phyloP scores from a whole-genome alignment of 2,888 invertebrate species.

The Amiota minor region DNA sequence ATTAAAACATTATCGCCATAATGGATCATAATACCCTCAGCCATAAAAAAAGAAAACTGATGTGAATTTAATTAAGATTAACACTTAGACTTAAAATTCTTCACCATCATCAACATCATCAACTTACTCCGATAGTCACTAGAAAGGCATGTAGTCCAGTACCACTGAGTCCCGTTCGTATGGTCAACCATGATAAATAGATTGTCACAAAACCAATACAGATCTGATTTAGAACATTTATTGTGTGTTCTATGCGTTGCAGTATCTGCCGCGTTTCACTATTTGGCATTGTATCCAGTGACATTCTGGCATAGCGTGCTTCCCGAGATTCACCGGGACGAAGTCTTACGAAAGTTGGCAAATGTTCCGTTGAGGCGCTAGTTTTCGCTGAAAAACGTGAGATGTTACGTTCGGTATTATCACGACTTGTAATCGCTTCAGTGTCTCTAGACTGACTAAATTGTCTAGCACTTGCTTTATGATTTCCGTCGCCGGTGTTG shows the following conservation, averaged over 20 bases:
- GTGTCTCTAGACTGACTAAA: neutral
- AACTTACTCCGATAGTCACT: constrained; percentile 69
- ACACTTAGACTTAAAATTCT: neutral
- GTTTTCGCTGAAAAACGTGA: constrained; percentile 35
- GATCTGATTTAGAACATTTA: constrained; percentile 68
- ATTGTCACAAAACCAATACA: constrained; percentile 70
- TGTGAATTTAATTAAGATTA: too few relatives aligned
- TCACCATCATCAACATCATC: neutral
- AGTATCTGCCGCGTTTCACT: constrained; percentile 49
- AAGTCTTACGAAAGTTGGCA: constrained; percentile 45
- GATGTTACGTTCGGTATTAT: constrained; percentile 37
- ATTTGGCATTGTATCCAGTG: constrained; percentile 42
- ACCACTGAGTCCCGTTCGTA: constrained; percentile 57
- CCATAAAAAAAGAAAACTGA: constrained; percentile 71
- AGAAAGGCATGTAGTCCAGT: constrained; percentile 67
- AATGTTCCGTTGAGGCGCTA: constrained; percentile 32
- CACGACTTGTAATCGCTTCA: constrained; percentile 11
- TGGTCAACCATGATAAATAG: constrained; percentile 66
- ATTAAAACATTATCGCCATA: constrained; percentile 65
- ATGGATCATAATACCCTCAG: constrained; percentile 69
- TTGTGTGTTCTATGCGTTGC: constrained; percentile 55
- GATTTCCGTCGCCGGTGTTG: neutral
- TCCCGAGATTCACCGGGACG: constrained; percentile 33
- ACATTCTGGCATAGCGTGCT: constrained; percentile 55
- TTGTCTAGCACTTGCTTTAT: neutral